Percentiles rank a stretch among this genome's conserved stretches.
Conservation (phyloP, 30 jellyfish, hydroid and myxozoan genomes). For the Chrysaora quinquecirrha region DNA sequence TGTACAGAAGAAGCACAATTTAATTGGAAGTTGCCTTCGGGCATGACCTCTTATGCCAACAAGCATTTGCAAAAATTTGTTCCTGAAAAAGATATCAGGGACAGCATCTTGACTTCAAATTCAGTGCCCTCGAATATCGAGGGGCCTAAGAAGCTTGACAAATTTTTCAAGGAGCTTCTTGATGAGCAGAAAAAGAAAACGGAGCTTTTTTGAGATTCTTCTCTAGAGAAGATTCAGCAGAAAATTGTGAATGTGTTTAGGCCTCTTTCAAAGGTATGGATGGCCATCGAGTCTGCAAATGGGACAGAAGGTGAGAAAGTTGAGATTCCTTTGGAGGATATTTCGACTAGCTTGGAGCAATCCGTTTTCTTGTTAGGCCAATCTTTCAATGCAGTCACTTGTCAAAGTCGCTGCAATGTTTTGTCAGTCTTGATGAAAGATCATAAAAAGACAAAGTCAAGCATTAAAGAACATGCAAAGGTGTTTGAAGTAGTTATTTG, state of each 20-base stretch:
- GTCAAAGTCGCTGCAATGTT: not conserved
- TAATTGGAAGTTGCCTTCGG: conserved; percentile 26
- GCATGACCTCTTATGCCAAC: conserved; percentile 19
- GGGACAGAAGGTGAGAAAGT: not conserved
- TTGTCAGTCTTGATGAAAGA: not conserved
- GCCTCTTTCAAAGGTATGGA: not conserved
- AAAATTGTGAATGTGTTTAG: not conserved
- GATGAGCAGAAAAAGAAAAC: conserved; percentile 32
- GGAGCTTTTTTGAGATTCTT: conserved; percentile 2
- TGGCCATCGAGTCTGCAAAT: conserved; percentile 1
- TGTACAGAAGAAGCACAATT: conserved; percentile 2
- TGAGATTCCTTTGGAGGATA: not conserved
- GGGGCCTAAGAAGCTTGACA: conserved; percentile 34
- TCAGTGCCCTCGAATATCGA: conserved; percentile 38
- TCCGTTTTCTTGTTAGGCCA: not conserved
- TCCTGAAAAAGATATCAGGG: no score
- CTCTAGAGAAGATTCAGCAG: conserved; percentile 20
- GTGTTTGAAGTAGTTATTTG: conserved; percentile 8
- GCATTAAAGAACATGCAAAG: conserved; percentile 8
- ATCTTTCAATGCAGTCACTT: not conserved
- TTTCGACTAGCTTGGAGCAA: not conserved
- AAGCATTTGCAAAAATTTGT: no score
- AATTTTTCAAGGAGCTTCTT: conserved; percentile 29
- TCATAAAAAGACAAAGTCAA: conserved; percentile 6
- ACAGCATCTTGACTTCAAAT: not conserved